Evolutionary conservation across 2,888 invertebrate genomes (phyloP), one percentile per base, ranked within the genome.

Genomic region (Harpalus rufipes): DNA sequence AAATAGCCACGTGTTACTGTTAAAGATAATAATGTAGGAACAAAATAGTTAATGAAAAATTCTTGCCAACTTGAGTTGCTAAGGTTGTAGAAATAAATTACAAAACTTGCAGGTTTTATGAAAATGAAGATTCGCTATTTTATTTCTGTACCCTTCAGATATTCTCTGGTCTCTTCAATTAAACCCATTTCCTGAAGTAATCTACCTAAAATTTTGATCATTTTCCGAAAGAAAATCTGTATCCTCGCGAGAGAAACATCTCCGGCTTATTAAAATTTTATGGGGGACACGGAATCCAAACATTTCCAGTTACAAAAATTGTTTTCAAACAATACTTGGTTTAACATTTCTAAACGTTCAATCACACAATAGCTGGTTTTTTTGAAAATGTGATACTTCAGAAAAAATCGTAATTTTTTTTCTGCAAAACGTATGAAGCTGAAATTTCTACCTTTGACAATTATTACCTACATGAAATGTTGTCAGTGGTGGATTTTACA

Each of bases 381-480:
- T 51, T 51, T 51, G 4, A 51, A 51, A 51, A 32, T 0, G 12
- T 10, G 44, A 10, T 51, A 51, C 12, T 8, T 51, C 12, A 51
- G 44, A 51, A 51, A 51, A 12, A 51, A 51, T 51, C 44, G 10
- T 12, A 12, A 51, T 10, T 12, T 51, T 51, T 44, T 51, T 51
- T 51, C 10, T 51, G 12, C 1, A 51, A 51, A 51, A 51, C 8
- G 44, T 12, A 12, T 12, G 44, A 12, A 51, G 44, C 12, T 10
- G 10, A 12, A 51, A 51, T 51, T 32, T 51, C 44, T 51, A 51
- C 44, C 44, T 51, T 51, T 51, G 44, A 51, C 44, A 51, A 51
- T 51, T 51, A 51, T 51, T 51, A 51, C 44, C 44, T 51, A 51
- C 44, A 51, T 51, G 44, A 51, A 51, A 51, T 51, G 44, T 51